phyloP scores from a whole-genome alignment of 1,140 invertebrate genomes.

The Cylas formicarius region DNA sequence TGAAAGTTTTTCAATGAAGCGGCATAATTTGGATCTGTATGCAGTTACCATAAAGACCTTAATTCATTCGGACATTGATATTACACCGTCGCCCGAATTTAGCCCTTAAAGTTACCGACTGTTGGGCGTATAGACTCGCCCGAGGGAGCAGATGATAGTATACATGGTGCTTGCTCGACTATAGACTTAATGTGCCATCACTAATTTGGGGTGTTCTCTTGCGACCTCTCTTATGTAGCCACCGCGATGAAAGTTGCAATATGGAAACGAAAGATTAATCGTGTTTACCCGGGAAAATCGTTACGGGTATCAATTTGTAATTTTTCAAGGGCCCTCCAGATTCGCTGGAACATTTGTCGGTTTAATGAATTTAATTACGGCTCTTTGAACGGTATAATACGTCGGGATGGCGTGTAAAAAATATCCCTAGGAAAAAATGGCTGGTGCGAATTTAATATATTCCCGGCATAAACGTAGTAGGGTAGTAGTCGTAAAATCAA shows the following conservation, averaged over 20 bases:
- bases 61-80: constrained; percentile 40
- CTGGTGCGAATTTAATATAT: no score
- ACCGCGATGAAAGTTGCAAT: constrained; percentile 32
- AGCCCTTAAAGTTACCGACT: background rate
- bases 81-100: constrained; percentile 23
- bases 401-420: background rate
- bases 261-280: constrained; percentile 38
- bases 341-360: constrained; percentile 18
- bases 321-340: constrained; percentile 24
- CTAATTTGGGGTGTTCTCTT: constrained; percentile 38
- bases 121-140: constrained; percentile 1
- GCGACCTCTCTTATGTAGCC: no score
- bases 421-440: background rate
- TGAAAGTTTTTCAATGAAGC: constrained; percentile 18
- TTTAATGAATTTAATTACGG: constrained; percentile 16
- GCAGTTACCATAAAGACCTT: constrained; percentile 31
- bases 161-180: constrained; percentile 38
- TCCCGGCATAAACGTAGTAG: no score
- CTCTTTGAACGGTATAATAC: constrained; percentile 4
- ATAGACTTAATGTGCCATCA: constrained; percentile 41
- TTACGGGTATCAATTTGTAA: constrained; percentile 31
- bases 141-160: constrained; percentile 35
- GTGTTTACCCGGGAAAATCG: constrained; percentile 34
- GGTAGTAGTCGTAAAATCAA: no score
- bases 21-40: constrained; percentile 34